Evolutionary conservation across 1,140 invertebrate genomes (phyloP).

Genomic region (Drosophila asahinai): DNA sequence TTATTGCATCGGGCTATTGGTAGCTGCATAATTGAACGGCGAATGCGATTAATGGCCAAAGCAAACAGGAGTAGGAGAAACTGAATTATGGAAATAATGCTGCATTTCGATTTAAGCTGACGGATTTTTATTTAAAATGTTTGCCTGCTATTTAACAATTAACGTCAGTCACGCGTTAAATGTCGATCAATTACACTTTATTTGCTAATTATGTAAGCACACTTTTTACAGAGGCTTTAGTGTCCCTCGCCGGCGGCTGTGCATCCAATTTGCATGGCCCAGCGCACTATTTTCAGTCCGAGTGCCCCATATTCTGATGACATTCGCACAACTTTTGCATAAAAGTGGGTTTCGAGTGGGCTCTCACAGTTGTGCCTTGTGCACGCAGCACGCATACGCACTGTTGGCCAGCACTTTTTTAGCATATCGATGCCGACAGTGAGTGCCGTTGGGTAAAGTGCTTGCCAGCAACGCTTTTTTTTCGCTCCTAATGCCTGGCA

Average conservation of each 20-base stretch:
- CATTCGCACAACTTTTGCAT: slow-evolving; percentile 38
- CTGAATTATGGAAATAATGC: slow-evolving; percentile 33
- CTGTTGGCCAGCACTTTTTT: slow-evolving; percentile 46
- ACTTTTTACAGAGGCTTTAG: background rate
- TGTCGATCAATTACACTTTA: slow-evolving; percentile 48
- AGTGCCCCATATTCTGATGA: slow-evolving; percentile 40
- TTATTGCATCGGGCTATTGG: slow-evolving; percentile 63
- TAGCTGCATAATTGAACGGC: slow-evolving; percentile 59
- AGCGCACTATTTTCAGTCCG: slow-evolving; percentile 6
- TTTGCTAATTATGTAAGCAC: slow-evolving; percentile 42
- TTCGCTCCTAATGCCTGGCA: slow-evolving; percentile 47
- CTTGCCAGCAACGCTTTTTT: slow-evolving; percentile 12
- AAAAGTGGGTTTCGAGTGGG: slow-evolving; percentile 25
- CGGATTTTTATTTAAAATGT: slow-evolving; percentile 10
- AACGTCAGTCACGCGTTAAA: slow-evolving; percentile 38
- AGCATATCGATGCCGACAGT: slow-evolving; percentile 49
- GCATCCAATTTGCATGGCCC: slow-evolving; percentile 24
- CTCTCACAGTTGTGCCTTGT: slow-evolving; percentile 17
- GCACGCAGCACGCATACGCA: slow-evolving; percentile 54
- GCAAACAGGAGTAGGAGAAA: slow-evolving; percentile 40
- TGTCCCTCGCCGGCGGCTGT: background rate
- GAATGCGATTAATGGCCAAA: slow-evolving; percentile 34
- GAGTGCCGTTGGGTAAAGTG: slow-evolving; percentile 49
- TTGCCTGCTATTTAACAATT: slow-evolving; percentile 17
- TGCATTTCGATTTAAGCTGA: slow-evolving; percentile 1